Base-by-base conservation (phyloP, 2,113 vertebrate genomes). In the Caretta caretta region DNA sequence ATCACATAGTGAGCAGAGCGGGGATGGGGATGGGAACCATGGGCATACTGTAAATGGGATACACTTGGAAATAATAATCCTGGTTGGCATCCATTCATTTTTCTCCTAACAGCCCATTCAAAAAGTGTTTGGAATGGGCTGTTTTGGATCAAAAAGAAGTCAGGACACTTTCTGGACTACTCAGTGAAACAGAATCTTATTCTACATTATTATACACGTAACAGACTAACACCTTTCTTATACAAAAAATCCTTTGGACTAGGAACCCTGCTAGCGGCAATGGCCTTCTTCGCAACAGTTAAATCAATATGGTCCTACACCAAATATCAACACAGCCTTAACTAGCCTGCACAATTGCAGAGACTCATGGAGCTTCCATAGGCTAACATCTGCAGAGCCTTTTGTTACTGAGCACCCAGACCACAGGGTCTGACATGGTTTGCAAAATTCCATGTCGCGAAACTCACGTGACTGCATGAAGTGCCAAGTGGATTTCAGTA, bases 211-310 rank as follows among this genome's bases (percentile, higher is more conserved):
- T 42, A 42, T 42, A 42, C 27, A 59, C 1, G 11, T 8, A 79
- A 88, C 87, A 92, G 87, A 4, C 14, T 92, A 85, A 50, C 38
- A 80, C 12, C 84, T 3, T 4, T 62, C 22, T 79, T 1, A 1
- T 27, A 5, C 29, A 91, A 86, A 51, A 42, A 93, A 88, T 14
- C 65, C 14, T 24, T 88, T 4, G 10, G 29, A 5, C n/a, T 59
- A 35, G 91, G 12, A 84, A 94, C 59, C 22, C 7, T 81, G 6
- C 29, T 48, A n/a, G 16, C 20, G 87, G 48, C 19, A 53, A 20
- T 19, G 87, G 12, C 22, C 31, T 2, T 12, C 16, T 83, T 78
- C 1, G 0, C 42, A 94, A 10, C 48, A 0, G 0, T 19, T 27
- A 80, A 57, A 25, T 86, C 56, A 82, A 17, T 81, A 84, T 3